Evolutionary conservation across 2,888 invertebrate genomes (phyloP).

Genomic region (Athripsodes cinereus): DNA sequence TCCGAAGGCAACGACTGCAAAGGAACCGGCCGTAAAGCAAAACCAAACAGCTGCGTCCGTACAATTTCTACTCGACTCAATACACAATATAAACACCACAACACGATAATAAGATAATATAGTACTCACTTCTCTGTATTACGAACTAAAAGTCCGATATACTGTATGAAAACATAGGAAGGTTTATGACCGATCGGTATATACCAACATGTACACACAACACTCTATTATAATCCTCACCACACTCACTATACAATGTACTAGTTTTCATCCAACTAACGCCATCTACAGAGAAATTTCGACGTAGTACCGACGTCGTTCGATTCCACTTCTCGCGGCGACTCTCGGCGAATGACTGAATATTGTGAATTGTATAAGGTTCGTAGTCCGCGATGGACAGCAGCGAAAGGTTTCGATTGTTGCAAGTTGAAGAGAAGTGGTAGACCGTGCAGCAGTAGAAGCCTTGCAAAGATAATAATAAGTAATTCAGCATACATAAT

Average conservation of each 20-base stretch:
- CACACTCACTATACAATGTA: constrained; percentile 6
- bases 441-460: neutral
- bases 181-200: constrained; percentile 21
- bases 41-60: constrained; percentile 15
- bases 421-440: neutral
- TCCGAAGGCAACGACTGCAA: constrained; percentile 16
- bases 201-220: too few species aligned
- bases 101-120: neutral
- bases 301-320: neutral
- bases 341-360: constrained; percentile 14
- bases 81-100: neutral
- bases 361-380: neutral
- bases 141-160: too few species aligned
- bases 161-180: neutral
- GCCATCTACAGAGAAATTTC: neutral
- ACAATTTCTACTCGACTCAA: constrained; percentile 2
- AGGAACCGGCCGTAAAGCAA: constrained; percentile 18
- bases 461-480: constrained; percentile 1
- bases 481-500: too few species aligned
- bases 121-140: too few species aligned
- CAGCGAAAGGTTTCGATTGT: constrained; percentile 12
- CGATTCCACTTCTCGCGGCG: constrained; percentile 6
- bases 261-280: neutral
- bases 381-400: constrained; percentile 2
- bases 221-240: too few species aligned